phyloP scores from a whole-genome alignment of 2,797 vertebrate species.

The Pipistrellus pipistrellus region DNA sequence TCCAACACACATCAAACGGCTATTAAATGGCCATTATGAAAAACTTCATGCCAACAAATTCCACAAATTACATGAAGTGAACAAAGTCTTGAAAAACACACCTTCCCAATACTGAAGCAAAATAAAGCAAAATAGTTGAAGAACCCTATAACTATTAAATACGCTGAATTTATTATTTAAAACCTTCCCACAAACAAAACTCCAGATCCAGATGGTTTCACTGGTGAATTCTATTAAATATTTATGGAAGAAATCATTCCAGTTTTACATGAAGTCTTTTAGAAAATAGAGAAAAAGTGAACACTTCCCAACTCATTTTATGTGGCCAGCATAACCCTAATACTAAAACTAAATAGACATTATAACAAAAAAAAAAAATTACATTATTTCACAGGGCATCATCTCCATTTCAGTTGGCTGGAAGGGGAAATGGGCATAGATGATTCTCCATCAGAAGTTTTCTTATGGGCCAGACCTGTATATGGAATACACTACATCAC shows the following conservation, averaged over 20 bases:
- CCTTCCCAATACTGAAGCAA: slow-evolving; percentile 36
- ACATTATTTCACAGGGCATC: slow-evolving; percentile 21
- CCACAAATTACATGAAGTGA: slow-evolving; percentile 43
- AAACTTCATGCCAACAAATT: slow-evolving; percentile 45
- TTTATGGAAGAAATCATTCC: slow-evolving; percentile 68
- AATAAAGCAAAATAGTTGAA: slow-evolving; percentile 31
- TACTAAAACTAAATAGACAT: slow-evolving; percentile 39
- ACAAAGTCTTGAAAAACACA: slow-evolving; percentile 35
- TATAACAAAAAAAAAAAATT: slow-evolving; percentile 13
- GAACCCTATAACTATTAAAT: slow-evolving; percentile 14
- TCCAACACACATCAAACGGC: neutral
- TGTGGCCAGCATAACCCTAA: slow-evolving; percentile 52
- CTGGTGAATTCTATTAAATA: slow-evolving; percentile 68
- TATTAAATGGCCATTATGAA: slow-evolving; percentile 30
- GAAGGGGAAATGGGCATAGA: neutral
- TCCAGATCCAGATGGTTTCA: slow-evolving; percentile 40
- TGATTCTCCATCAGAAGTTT: neutral
- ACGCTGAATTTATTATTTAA: slow-evolving; percentile 58
- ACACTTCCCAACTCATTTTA: slow-evolving; percentile 52
- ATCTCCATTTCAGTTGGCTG: neutral
- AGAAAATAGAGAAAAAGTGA: slow-evolving; percentile 7
- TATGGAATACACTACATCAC: neutral
- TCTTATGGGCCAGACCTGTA: neutral
- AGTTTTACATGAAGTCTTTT: slow-evolving; percentile 53
- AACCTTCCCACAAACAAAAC: slow-evolving; percentile 62